Conservation (phyloP, 2,113 vertebrate species). For the Macquaria ambigua region DNA sequence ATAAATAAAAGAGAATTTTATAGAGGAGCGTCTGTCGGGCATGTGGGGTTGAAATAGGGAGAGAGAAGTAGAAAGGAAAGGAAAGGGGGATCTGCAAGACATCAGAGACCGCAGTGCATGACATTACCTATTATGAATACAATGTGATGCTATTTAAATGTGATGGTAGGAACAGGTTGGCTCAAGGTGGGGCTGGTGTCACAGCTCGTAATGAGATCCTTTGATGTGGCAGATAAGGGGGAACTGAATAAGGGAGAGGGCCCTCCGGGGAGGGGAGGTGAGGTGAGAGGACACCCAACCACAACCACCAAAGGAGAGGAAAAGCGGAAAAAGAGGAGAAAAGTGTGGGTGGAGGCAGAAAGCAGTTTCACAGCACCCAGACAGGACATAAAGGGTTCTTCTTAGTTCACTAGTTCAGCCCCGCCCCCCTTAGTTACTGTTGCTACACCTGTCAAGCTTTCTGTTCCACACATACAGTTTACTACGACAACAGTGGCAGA, state of each 20-base stretch:
- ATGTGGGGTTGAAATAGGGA: conserved; percentile 61
- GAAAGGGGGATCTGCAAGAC: conserved; percentile 56
- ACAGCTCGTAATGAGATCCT: conserved; percentile 84
- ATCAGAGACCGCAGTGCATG: conserved; percentile 76
- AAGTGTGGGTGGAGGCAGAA: conserved; percentile 56
- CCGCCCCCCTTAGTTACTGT: background rate
- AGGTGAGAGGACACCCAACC: conserved; percentile 72
- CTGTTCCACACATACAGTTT: background rate
- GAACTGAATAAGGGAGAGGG: conserved; percentile 69
- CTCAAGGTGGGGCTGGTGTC: conserved; percentile 74
- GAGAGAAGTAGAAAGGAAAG: conserved; percentile 43
- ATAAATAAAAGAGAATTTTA: conserved; percentile 89
- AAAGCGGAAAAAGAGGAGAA: conserved; percentile 46
- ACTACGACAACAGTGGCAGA: background rate
- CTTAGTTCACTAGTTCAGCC: background rate
- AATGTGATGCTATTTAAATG: conserved; percentile 83
- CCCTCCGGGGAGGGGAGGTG: conserved; percentile 70
- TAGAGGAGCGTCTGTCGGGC: conserved; percentile 82
- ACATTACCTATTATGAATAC: conserved; percentile 81
- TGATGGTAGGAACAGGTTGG: conserved; percentile 80
- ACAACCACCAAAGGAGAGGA: conserved; percentile 49
- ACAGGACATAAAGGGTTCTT: conserved; percentile 36
- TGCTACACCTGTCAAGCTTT: conserved; percentile 7
- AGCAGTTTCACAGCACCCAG: conserved; percentile 32
- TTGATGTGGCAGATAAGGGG: conserved; percentile 86